Evolutionary conservation across 1,140 invertebrate genomes (phyloP), one percentile per base, ranked within the genome.

Genomic region (Trigoniulus corallinus): DNA sequence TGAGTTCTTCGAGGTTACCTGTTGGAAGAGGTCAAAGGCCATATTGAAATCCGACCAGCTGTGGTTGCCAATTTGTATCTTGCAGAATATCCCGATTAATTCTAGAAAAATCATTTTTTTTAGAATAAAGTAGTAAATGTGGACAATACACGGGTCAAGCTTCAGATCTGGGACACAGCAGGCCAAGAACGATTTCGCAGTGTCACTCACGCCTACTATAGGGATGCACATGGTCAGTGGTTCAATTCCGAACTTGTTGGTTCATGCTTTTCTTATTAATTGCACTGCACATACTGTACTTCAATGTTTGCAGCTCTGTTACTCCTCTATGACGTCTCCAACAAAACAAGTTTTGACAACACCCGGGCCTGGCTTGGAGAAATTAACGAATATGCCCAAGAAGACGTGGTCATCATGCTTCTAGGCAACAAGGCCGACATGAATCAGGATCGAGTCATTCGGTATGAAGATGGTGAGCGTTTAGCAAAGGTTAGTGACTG

Each of bases 41-140:
- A 37, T 23, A 47, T 40, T 47, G 42, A 24, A 44, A 44, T 44
- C 24, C 7, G n/a, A n/a, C n/a, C n/a, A n/a, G n/a, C n/a, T n/a
- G n/a, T n/a, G n/a, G n/a, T n/a, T n/a, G n/a, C n/a, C n/a, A n/a
- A n/a, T n/a, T n/a, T n/a, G n/a, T n/a, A n/a, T n/a, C n/a, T n/a
- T n/a, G n/a, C n/a, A n/a, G n/a, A n/a, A n/a, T n/a, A n/a, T n/a
- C n/a, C n/a, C n/a, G n/a, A n/a, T n/a, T n/a, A n/a, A n/a, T n/a
- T n/a, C n/a, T n/a, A n/a, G n/a, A n/a, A n/a, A n/a, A n/a, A n/a
- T n/a, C n/a, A n/a, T n/a, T n/a, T n/a, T n/a, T n/a, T n/a, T 51
- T 74, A 93, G 88, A 94, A 92, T 64, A 93, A 93, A 75, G 76
- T 92, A 60, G 82, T 93, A 21, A 76, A 77, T 46, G 83, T 93